Conservation (phyloP, 2,888 invertebrate species). For the Anthophora plumipes region DNA sequence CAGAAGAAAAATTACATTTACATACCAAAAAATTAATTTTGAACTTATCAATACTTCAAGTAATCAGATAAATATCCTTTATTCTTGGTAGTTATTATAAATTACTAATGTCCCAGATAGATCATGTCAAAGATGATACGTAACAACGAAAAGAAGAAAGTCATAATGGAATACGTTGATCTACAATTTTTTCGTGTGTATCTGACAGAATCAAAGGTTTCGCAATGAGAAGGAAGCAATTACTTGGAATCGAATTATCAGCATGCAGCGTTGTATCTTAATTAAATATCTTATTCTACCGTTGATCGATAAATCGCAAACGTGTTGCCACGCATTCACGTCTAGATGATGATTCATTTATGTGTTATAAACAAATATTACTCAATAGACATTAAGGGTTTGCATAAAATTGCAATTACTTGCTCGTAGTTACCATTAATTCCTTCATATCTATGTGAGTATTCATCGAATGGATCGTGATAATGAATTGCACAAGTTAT, state of each 20-base stretch:
- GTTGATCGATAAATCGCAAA: not conserved
- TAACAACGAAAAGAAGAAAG: too few relatives aligned
- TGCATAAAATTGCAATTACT: not conserved
- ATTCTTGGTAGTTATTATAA: too few relatives aligned
- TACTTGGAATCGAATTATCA: conserved; percentile 11
- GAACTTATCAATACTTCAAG: too few relatives aligned
- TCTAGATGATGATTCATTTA: conserved; percentile 10
- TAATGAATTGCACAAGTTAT: not conserved
- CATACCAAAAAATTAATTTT: too few relatives aligned
- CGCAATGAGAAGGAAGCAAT: conserved; percentile 1
- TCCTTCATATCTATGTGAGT: not conserved
- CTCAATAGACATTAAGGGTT: not conserved
- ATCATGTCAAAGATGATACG: too few relatives aligned
- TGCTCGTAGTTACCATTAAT: not conserved
- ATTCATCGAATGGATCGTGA: not conserved
- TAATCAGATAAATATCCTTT: too few relatives aligned
- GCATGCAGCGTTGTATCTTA: conserved; percentile 5
- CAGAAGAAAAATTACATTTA: too few relatives aligned
- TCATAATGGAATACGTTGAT: too few relatives aligned
- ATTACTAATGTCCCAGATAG: too few relatives aligned
- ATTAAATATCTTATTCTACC: conserved; percentile 30
- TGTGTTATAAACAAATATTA: conserved; percentile 10
- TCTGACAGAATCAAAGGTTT: not conserved
- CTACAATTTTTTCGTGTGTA: not conserved
- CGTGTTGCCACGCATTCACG: too few relatives aligned